Evolutionary conservation across 1,140 invertebrate species (phyloP).

Genomic region (Conus ventricosus): DNA sequence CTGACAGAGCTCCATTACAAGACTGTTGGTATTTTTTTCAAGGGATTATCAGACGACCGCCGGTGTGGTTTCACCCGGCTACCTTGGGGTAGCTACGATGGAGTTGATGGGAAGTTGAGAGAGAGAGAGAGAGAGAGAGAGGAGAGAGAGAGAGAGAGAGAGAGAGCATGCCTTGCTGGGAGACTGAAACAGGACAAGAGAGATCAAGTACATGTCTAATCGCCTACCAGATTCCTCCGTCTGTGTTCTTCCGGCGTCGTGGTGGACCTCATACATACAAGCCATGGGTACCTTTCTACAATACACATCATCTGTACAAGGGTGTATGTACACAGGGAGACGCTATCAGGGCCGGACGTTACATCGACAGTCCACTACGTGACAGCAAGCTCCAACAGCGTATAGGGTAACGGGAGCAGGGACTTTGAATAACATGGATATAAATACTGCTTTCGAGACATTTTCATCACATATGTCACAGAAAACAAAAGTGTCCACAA

Average conservation of each 20-base stretch:
- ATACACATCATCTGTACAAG: not conserved
- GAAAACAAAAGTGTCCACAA: not conserved
- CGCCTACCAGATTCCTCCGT: not conserved
- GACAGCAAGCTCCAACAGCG: not conserved
- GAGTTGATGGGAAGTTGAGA: too few species aligned
- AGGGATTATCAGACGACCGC: too few species aligned
- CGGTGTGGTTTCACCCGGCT: too few species aligned
- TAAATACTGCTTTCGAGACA: conserved; percentile 7
- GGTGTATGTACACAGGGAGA: not conserved
- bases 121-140: too few species aligned
- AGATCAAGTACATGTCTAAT: not conserved
- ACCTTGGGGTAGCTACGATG: too few species aligned
- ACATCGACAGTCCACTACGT: not conserved
- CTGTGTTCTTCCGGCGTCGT: too few species aligned
- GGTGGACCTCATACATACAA: not conserved
- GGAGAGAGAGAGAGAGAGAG: too few species aligned
- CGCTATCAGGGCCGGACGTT: not conserved
- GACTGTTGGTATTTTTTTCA: too few species aligned
- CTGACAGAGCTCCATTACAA: too few species aligned
- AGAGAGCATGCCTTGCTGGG: too few species aligned
- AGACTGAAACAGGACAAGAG: too few species aligned
- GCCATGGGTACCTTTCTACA: not conserved
- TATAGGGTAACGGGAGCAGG: not conserved
- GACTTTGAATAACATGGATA: conserved; percentile 7
- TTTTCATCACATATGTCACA: not conserved